phyloP scores from a whole-genome alignment of 2,888 invertebrate species.

The Chloromyia formosa region DNA sequence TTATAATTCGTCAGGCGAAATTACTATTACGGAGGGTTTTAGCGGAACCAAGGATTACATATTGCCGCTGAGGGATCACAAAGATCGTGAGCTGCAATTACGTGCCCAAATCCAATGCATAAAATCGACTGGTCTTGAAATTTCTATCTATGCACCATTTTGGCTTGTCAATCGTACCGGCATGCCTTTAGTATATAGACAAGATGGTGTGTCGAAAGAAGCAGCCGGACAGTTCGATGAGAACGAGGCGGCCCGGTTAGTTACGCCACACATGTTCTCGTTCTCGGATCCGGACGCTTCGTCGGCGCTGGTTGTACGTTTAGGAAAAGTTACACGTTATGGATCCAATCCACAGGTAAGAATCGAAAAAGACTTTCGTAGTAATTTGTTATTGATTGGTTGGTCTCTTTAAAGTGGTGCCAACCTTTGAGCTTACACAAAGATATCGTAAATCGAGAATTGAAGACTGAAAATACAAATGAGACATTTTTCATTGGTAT shows the following conservation, averaged over 20 bases:
- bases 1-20: slow-evolving; percentile 76
- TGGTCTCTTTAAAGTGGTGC: slow-evolving; percentile 73
- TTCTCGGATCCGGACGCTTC: slow-evolving; percentile 90
- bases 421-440: slow-evolving; percentile 86
- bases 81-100: slow-evolving; percentile 78
- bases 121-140: slow-evolving; percentile 72
- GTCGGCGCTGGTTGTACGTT: slow-evolving; percentile 77
- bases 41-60: slow-evolving; percentile 70
- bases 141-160: slow-evolving; percentile 82
- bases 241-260: slow-evolving; percentile 92
- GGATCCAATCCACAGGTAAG: slow-evolving; percentile 68
- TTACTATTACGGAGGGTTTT: slow-evolving; percentile 66
- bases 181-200: slow-evolving; percentile 92
- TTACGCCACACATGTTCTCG: slow-evolving; percentile 91
- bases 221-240: slow-evolving; percentile 93
- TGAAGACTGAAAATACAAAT: slow-evolving; percentile 65
- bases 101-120: slow-evolving; percentile 72
- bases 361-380: not conserved
- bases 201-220: slow-evolving; percentile 80
- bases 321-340: slow-evolving; percentile 70
- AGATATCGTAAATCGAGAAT: slow-evolving; percentile 75
- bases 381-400: not conserved
- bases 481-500: slow-evolving; percentile 79
- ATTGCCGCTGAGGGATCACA: slow-evolving; percentile 78
- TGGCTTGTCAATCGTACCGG: slow-evolving; percentile 98